A percentile compares a stretch with the other conserved stretches of the same genome.
These are phyloP conservation scores for Daktulosphaira vitifoliae DNA, from an alignment of 1,140 invertebrate genomes.

Conservation along the genomic window DNA sequence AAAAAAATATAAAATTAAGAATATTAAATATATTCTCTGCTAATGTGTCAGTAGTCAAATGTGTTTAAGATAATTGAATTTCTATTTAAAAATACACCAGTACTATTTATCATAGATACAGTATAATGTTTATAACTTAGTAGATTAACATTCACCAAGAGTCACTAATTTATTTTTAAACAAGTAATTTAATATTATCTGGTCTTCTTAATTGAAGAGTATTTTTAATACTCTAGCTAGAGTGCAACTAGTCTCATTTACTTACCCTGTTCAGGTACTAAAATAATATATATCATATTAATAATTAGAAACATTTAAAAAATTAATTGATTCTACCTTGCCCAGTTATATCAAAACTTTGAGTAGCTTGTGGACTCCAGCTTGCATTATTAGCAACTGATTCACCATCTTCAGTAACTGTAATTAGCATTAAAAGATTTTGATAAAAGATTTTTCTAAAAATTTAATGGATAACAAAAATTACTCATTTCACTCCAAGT, in stretches of 20 bases:
- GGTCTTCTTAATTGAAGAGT: conserved; percentile 28
- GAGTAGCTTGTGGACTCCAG: conserved; percentile 19
- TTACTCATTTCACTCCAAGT: conserved; percentile 27
- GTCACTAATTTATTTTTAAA: too few species aligned
- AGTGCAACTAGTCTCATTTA: neutral
- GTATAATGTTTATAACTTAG: too few species aligned
- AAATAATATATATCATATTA: conserved; percentile 21
- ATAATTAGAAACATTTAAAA: conserved; percentile 9
- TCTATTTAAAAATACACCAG: too few species aligned
- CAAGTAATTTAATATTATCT: conserved; percentile 17
- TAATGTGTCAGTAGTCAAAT: too few species aligned
- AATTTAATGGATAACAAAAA: neutral
- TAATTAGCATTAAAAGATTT: neutral
- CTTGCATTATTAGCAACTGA: neutral
- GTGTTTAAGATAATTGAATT: too few species aligned
- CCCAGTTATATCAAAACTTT: conserved; percentile 26
- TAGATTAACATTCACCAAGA: too few species aligned
- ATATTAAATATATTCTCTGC: too few species aligned
- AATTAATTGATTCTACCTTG: neutral
- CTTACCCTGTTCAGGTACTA: conserved; percentile 33
- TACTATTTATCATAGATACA: too few species aligned
- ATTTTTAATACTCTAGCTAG: conserved; percentile 8
- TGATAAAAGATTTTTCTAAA: too few species aligned
- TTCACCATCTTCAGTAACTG: conserved; percentile 20
- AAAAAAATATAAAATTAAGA: too few species aligned